Base-by-base conservation (phyloP, 2,797 vertebrate genomes). In the Schizopygopsis pylzovi region DNA sequence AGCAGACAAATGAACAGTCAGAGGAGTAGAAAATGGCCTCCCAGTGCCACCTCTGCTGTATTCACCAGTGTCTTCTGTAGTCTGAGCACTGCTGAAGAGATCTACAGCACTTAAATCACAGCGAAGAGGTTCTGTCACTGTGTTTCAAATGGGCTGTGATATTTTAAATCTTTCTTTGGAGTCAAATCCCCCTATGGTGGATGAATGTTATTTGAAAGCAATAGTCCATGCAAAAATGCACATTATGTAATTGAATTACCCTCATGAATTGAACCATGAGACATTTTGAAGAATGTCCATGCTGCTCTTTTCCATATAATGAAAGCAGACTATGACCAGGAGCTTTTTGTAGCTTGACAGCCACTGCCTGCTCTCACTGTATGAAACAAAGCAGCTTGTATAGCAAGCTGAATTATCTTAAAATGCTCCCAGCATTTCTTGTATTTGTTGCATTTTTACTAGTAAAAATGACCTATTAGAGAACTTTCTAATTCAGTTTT, bases 91-190 rank as follows among this genome's bases (percentile, higher is more conserved):
- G 54, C 75, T 86, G 39, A n/a, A 76, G 89, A 83, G 89, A 88
- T 88, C 81, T 77, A 75, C 87, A 85, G 61, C 89, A 85, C 52
- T 81, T 90, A 91, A 91, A 94, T 93, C 91, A 94, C 90, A 89
- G 86, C 79, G 76, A 63, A 91, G 82, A 90, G 78, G 22, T 89
- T 43, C 87, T 87, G 78, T 86, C 77, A 39, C 75, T 87, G 88
- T 43, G 59, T 5, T 45, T 90, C 88, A 76, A 79, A 41, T 45
- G 18, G 15, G 28, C 84, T 47, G 63, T 88, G 33, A 7, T 88
- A 90, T 86, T 91, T 82, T 28, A 63, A 77, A 70, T 72, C 82
- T 75, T 43, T 75, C n/a, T 56, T 71, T 75, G 77, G 76, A 85
- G 25, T 78, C 61, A 83, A 61, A 79, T 84, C 85, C 72, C 47